Evolutionary conservation across 2,888 invertebrate species (phyloP), one percentile per base, ranked within the genome.

Genomic region (Harpalus rubripes): DNA sequence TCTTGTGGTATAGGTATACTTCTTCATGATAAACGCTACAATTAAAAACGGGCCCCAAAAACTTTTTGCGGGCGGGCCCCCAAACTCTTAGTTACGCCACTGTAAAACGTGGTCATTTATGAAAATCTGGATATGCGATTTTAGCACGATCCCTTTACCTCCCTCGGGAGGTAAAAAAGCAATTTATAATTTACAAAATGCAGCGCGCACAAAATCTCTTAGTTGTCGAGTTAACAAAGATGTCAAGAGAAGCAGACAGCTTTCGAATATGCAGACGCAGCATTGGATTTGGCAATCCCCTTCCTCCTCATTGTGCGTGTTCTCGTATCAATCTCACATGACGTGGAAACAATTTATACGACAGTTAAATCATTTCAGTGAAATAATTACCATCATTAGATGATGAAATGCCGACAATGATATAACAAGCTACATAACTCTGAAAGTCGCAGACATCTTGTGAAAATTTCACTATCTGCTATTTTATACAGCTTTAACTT

Each of bases 311-410:
- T 39, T 68, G 81, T 81, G 81, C 81, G 81, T 81, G 81, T 81
- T 81, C 22, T 52, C 72, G 56, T 72, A 81, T 81, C 81, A 81
- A 81, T 81, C 81, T 81, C 68, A 56, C 81, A 72, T 81, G 81
- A 56, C 81, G 65, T 52, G 15, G 72, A 81, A 81, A 81, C 81
- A 81, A 81, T 81, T 81, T 81, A 81, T 68, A 81, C 81, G 81
- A 81, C 81, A 72, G 81, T 68, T 56, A 81, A 68, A 81, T 81
- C 81, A 81, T 81, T 81, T 81, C 39, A 81, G 56, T 58, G 72
- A 81, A 81, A 81, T 81, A 81, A 81, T 81, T 81, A 81, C 81
- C 81, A 81, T 68, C 81, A 72, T 68, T 81, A 81, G 72, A 72
- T 81, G 81, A 81, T 81, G 81, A 72, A 81, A 81, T 15, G 81